Evolutionary conservation across 2,797 vertebrate species (phyloP), one percentile per base, ranked within the genome.

Genomic region (Enteromius viviparus): DNA sequence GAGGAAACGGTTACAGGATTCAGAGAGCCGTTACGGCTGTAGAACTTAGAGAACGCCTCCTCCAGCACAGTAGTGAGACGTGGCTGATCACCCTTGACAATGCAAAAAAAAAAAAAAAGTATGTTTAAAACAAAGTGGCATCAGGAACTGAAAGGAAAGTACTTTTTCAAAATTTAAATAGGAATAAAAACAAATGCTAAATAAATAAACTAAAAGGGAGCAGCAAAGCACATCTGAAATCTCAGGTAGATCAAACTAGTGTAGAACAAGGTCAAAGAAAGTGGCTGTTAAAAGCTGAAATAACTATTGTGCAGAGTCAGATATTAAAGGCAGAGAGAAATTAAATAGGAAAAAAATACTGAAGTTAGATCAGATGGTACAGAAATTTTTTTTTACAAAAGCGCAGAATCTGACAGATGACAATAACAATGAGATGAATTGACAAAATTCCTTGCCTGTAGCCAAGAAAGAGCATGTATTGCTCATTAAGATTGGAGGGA

Each of bases 21-120:
- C 84, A 98, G 94, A 76, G 96, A 96, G 37, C 95, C 97, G 0
- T 96, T 99, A 83, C 98, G 95, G 89, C 94, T 96, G 91, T 97
- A 98, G 94, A 97, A 99, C 93, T 96, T 99, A 84, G 93, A 95
- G 92, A 99, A 97, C 40, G 98, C 97, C 92, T 99, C 98, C 94
- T 99, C 98, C 60, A 99, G 96, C 94, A 99, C 96, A 51, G 96
- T 97, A 66, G 96, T 93, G 21, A 99, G 95, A 82, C 96, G 94
- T 45, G 94, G 96, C 93, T 99, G 98, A 91, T 99, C 98, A 2
- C 96, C 96, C 98, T 99, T 89, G 3, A 78, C 79, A 87, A 0
- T 40, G 7, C 82, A 10, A 83, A 87, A 12, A 86, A 10, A 83
- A 87, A 12, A 86, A 84, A 17, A 47, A 37, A 0, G 15, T 0